Conservation (phyloP, 2,797 vertebrate species). For the Melanotaenia boesemani region DNA sequence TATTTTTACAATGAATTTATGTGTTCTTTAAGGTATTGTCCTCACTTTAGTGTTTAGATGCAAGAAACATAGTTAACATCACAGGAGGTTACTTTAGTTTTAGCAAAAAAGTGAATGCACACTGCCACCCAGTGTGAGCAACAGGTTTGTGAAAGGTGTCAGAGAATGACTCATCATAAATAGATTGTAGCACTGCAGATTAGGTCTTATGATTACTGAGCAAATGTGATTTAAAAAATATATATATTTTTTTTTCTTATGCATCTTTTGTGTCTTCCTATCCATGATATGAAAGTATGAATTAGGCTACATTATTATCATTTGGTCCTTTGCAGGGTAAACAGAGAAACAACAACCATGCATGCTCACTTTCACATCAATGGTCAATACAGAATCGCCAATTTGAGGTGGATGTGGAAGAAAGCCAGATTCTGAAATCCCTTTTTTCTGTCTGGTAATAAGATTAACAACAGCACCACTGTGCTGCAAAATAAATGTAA, state of each 20-base stretch:
- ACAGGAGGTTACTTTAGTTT: not conserved
- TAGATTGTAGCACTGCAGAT: not conserved
- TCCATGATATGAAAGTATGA: too few relatives aligned
- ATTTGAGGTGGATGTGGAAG: not conserved
- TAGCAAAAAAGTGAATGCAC: constrained; percentile 49
- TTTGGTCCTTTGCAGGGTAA: not conserved
- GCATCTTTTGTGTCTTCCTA: not conserved
- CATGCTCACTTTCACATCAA: not conserved
- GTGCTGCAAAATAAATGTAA: not conserved
- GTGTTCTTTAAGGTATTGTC: not conserved
- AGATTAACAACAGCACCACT: not conserved
- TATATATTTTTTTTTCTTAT: not conserved
- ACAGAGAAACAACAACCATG: not conserved
- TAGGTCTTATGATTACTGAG: not conserved
- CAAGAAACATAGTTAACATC: not conserved
- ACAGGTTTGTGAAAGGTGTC: constrained; percentile 35
- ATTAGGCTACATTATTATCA: not conserved
- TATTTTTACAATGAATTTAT: not conserved
- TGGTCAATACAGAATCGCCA: not conserved
- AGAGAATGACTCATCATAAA: constrained; percentile 18
- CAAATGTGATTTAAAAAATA: not conserved
- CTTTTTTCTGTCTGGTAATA: not conserved
- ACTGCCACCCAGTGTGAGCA: constrained; percentile 79
- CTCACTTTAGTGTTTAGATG: not conserved
- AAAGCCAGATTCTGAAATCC: not conserved